Conservation (phyloP, 2,888 invertebrate species). For the Limnephilus lunatus region DNA sequence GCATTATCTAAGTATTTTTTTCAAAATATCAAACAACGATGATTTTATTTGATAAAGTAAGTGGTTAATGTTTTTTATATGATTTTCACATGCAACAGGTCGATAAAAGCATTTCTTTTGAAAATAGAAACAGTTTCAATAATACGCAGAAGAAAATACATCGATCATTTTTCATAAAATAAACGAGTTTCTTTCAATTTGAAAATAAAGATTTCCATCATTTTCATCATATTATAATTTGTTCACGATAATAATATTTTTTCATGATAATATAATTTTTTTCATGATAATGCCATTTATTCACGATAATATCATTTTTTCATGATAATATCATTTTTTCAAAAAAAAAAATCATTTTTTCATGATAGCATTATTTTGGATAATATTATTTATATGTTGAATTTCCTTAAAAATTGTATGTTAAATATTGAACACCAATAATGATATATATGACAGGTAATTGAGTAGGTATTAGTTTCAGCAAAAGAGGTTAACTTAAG, state of each 20-base stretch:
- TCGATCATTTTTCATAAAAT: background rate
- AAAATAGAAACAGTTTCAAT: slow-evolving; percentile 25
- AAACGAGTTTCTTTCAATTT: background rate
- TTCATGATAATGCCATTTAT: no score
- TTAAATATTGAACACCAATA: background rate
- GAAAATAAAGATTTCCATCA: background rate
- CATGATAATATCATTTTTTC: background rate
- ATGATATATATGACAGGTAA: background rate
- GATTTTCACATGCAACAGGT: slow-evolving; percentile 7
- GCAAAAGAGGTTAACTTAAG: background rate
- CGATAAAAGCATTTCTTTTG: slow-evolving; percentile 1
- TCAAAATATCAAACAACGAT: slow-evolving; percentile 18
- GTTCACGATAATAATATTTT: background rate
- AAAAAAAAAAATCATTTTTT: background rate
- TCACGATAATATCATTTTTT: background rate
- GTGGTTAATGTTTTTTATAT: background rate
- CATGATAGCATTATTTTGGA: background rate
- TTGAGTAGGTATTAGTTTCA: background rate
- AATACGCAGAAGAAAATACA: background rate
- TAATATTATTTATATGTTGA: no score
- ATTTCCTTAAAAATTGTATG: background rate
- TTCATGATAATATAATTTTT: background rate
- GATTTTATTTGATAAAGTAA: background rate
- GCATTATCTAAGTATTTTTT: background rate
- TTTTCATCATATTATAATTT: background rate